These are phyloP conservation scores for Rhopalosiphum nymphaeae DNA, from an alignment of 2,888 invertebrate species.

Conservation along the genomic window DNA sequence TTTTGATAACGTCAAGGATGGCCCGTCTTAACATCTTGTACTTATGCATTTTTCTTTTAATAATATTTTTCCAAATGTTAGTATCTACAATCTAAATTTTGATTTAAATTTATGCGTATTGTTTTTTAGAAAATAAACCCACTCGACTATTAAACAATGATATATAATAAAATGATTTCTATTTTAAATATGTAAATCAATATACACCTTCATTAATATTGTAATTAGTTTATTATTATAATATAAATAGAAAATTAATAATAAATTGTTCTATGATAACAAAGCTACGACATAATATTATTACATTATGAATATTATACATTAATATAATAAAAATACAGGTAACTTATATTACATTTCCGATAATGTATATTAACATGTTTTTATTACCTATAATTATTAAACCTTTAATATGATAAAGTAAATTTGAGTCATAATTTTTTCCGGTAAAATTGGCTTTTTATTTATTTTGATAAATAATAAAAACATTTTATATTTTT, in stretches of 20 bases:
- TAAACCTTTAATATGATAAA: background rate
- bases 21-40: background rate
- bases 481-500: background rate
- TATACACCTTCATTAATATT: background rate
- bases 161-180: constrained; percentile 33
- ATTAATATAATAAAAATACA: background rate
- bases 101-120: constrained; percentile 15
- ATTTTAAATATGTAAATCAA: background rate
- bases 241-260: constrained; percentile 18
- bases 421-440: background rate
- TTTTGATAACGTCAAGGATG: constrained; percentile 56
- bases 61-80: background rate
- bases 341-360: background rate
- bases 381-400: background rate
- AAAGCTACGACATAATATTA: background rate
- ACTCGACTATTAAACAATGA: constrained; percentile 31
- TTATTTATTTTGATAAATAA: background rate
- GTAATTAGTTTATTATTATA: constrained; percentile 10
- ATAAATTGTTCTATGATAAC: background rate
- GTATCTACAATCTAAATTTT: constrained; percentile 6
- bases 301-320: background rate
- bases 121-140: background rate
- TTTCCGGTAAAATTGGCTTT: background rate
- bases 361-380: background rate
- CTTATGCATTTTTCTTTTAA: background rate